phyloP scores from a whole-genome alignment of 2,888 invertebrate genomes.

The Caenorhabditis panamensis region DNA sequence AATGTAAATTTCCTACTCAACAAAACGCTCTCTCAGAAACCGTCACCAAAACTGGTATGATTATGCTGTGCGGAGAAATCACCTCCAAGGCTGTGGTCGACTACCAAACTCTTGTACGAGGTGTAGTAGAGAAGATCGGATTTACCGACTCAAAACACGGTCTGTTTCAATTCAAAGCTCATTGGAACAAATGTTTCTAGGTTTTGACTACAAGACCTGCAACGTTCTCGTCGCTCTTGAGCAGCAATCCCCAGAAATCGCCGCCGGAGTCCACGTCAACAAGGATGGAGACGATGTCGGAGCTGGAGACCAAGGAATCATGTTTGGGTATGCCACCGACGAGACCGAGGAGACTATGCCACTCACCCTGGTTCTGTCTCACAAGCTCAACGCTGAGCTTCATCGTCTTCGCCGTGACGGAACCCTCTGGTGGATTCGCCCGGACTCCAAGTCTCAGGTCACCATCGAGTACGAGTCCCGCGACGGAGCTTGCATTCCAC shows the following conservation, averaged over 20 bases:
- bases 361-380: conserved; percentile 92
- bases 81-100: conserved; percentile 97
- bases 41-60: conserved; percentile 99
- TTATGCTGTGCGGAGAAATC: conserved; percentile 97
- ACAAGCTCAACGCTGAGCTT: conserved; percentile 92
- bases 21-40: conserved; percentile 85
- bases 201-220: conserved; percentile 99
- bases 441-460: conserved; percentile 96
- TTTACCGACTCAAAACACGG: conserved; percentile 95
- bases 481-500: conserved; percentile 94
- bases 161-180: no score
- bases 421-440: conserved; percentile 94
- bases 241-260: conserved; percentile 94
- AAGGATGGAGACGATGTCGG: conserved; percentile 90
- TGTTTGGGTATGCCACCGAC: conserved; percentile 98
- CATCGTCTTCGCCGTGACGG: conserved; percentile 92
- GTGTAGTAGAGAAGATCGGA: conserved; percentile 97
- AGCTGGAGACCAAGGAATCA: conserved; percentile 98
- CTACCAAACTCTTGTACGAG: conserved; percentile 96
- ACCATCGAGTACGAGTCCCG: conserved; percentile 95
- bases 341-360: conserved; percentile 99
- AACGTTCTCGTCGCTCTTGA: conserved; percentile 97
- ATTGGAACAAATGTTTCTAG: no score
- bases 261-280: conserved; percentile 92
- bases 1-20: neutral